phyloP scores from a whole-genome alignment of 2,888 invertebrate species.

The Gasteruption jaculator region DNA sequence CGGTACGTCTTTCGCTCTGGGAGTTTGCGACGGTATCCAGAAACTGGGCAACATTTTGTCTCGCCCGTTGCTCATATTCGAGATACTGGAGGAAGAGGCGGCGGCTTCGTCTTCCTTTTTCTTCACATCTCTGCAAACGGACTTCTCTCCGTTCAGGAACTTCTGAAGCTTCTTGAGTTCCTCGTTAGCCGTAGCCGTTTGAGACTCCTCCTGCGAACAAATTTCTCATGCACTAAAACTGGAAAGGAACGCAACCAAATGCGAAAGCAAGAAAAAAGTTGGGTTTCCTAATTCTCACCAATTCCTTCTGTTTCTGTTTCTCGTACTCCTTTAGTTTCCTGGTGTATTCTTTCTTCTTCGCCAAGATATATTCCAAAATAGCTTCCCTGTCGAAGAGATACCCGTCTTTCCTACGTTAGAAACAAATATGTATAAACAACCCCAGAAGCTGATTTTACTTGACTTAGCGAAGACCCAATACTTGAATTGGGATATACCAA shows the following conservation, averaged over 20 bases:
- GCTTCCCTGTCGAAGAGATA: conserved; percentile 96
- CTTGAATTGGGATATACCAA: conserved; percentile 3
- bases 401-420: conserved; percentile 68
- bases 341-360: conserved; percentile 88
- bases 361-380: conserved; percentile 88
- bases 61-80: conserved; percentile 74
- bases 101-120: conserved; percentile 18
- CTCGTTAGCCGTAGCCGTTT: conserved; percentile 69
- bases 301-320: conserved; percentile 74
- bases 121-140: conserved; percentile 55
- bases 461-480: conserved; percentile 4
- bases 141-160: conserved; percentile 80
- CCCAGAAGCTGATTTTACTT: conserved; percentile 25
- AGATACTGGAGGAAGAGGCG: conserved; percentile 55
- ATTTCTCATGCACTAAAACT: not conserved
- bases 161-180: conserved; percentile 70
- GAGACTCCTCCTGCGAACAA: conserved; percentile 56
- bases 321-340: conserved; percentile 90
- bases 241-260: not conserved
- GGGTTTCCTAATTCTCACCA: conserved; percentile 46
- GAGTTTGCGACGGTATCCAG: conserved; percentile 94
- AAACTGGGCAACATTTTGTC: conserved; percentile 88
- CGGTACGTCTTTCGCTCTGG: conserved; percentile 68
- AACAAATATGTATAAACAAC: conserved; percentile 7
- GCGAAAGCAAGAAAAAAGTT: not conserved